phyloP scores from a whole-genome alignment of 2,797 vertebrate species.

The Podarcis lilfordi region DNA sequence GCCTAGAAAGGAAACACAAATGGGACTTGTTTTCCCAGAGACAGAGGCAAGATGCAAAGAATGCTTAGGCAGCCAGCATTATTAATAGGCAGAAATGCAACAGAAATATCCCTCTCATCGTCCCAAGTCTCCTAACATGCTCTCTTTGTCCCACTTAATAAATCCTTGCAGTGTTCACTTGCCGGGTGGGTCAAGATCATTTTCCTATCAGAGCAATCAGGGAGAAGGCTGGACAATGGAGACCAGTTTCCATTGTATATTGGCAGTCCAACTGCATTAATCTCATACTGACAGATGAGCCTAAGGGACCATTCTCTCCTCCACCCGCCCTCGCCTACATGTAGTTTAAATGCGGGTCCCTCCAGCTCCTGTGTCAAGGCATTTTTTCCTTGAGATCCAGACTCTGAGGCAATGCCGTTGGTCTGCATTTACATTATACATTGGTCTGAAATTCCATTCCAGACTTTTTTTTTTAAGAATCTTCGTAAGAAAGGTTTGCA shows the following conservation, averaged over 20 bases:
- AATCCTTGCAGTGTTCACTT: not conserved
- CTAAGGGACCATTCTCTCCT: not conserved
- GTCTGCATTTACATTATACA: not conserved
- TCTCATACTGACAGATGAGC: not conserved
- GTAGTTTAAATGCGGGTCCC: not conserved
- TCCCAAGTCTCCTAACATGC: conserved; percentile 21
- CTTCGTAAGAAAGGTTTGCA: not conserved
- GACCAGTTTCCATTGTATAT: not conserved
- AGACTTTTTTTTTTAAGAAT: not conserved
- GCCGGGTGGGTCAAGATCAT: conserved; percentile 5
- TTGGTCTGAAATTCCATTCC: not conserved
- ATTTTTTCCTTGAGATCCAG: not conserved
- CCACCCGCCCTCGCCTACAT: not conserved
- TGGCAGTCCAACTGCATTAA: conserved; percentile 5
- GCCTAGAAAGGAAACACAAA: conserved; percentile 71
- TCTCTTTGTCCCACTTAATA: conserved; percentile 26
- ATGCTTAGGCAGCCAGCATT: conserved; percentile 53
- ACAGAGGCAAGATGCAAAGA: conserved; percentile 74
- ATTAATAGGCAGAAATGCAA: conserved; percentile 54
- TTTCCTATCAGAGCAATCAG: conserved; percentile 12
- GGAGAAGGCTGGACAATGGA: conserved; percentile 32
- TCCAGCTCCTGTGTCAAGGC: not conserved
- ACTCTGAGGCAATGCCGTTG: not conserved
- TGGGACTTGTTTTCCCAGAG: conserved; percentile 64
- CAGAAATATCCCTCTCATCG: conserved; percentile 40